Conservation (phyloP, 2,888 invertebrate species). For the Amiota mariae region DNA sequence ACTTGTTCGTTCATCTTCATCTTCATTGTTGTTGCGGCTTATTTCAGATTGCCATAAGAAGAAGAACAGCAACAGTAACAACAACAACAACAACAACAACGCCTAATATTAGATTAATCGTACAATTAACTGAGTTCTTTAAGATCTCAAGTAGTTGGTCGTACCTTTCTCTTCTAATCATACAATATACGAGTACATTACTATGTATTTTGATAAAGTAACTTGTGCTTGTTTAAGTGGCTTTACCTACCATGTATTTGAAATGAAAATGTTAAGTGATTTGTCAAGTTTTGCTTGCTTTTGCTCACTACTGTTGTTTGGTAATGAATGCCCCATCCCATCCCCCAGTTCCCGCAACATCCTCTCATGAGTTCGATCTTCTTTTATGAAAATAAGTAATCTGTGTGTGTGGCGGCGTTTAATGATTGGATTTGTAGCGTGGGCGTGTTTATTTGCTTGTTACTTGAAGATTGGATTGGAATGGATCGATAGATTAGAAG, state of each 20-base stretch:
- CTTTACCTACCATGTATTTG: too few relatives aligned
- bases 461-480: too few relatives aligned
- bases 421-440: too few relatives aligned
- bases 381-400: too few relatives aligned
- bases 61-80: constrained; percentile 6
- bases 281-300: constrained; percentile 46
- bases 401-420: too few relatives aligned
- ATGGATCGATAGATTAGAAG: too few relatives aligned
- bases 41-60: background rate
- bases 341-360: too few relatives aligned
- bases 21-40: constrained; percentile 50
- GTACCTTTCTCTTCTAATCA: constrained; percentile 55
- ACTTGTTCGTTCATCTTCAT: constrained; percentile 42
- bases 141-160: constrained; percentile 25
- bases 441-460: too few relatives aligned
- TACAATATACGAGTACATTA: too few relatives aligned
- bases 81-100: constrained; percentile 42
- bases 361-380: too few relatives aligned
- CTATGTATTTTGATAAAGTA: constrained; percentile 57
- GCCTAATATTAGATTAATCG: constrained; percentile 27
- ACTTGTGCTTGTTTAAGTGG: constrained; percentile 28
- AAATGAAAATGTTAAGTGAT: constrained; percentile 50
- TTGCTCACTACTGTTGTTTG: background rate
- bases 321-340: too few relatives aligned
- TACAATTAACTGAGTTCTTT: constrained; percentile 27